These are phyloP conservation scores for Scatophagus argus DNA, from an alignment of 2,113 vertebrate species.

Conservation along the genomic window DNA sequence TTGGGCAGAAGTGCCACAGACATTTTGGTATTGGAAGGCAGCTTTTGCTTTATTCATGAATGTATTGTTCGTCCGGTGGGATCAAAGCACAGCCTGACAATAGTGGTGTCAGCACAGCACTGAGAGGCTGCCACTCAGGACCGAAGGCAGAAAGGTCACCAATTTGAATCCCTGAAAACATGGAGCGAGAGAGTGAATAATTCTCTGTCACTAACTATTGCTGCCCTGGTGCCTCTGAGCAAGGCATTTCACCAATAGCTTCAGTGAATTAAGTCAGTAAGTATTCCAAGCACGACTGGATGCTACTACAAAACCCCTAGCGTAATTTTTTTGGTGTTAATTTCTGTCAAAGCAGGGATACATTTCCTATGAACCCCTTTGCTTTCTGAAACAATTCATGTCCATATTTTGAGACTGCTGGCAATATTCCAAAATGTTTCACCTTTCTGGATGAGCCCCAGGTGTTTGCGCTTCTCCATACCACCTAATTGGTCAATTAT, in stretches of 20 bases:
- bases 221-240: background rate
- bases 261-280: background rate
- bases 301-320: background rate
- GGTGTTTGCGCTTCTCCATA: slow-evolving; percentile 37
- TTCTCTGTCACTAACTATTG: background rate
- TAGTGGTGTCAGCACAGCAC: slow-evolving; percentile 43
- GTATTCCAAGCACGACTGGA: background rate
- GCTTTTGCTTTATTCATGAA: slow-evolving; percentile 44
- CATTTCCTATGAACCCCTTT: background rate
- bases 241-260: background rate
- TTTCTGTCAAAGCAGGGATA: background rate
- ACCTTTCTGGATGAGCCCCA: slow-evolving; percentile 50
- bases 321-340: background rate
- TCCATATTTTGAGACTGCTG: background rate
- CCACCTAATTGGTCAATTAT: slow-evolving; percentile 65
- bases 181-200: background rate
- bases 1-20: background rate
- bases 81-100: slow-evolving; percentile 53
- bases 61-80: slow-evolving; percentile 1
- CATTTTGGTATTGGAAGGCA: background rate
- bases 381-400: background rate
- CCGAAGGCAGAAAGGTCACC: slow-evolving; percentile 36
- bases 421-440: slow-evolving; percentile 25
- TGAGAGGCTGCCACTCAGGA: slow-evolving; percentile 42
- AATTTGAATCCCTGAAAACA: slow-evolving; percentile 31